phyloP scores from a whole-genome alignment of 92 coral and sea anemone species.

The Diadumene lineata region DNA sequence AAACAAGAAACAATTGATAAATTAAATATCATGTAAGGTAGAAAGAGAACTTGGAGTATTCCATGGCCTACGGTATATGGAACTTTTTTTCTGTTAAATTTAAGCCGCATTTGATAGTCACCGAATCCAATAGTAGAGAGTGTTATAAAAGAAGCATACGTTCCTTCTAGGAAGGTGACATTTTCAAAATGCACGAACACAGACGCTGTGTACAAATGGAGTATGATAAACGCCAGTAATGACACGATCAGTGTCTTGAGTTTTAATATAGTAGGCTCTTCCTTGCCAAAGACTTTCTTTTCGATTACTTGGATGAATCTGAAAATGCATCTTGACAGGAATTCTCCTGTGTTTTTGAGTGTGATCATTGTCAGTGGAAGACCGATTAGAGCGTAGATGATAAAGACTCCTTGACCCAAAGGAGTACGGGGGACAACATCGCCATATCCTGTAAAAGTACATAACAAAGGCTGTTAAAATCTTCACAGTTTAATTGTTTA shows the following conservation, averaged over 20 bases:
- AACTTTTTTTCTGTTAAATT: too few relatives aligned
- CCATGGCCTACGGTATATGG: too few relatives aligned
- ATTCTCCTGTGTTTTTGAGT: conserved; percentile 50
- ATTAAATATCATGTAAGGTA: not conserved
- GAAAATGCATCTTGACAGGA: not conserved
- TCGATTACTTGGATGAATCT: not conserved
- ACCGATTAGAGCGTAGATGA: conserved; percentile 46
- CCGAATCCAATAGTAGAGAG: not conserved
- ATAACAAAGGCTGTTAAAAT: too few relatives aligned
- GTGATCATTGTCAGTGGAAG: conserved; percentile 49
- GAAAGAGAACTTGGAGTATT: not conserved
- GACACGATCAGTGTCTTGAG: not conserved
- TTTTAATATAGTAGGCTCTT: not conserved
- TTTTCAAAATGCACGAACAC: not conserved
- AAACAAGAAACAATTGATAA: not conserved
- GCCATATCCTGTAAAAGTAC: conserved; percentile 42
- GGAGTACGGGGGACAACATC: conserved; percentile 35
- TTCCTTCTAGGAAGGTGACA: not conserved
- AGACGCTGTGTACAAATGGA: not conserved
- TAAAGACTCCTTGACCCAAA: conserved; percentile 40
- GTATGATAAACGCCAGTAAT: not conserved
- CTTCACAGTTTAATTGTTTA: too few relatives aligned
- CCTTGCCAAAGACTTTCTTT: not conserved
- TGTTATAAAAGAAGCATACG: not conserved
- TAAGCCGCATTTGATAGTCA: not conserved